phyloP scores from a whole-genome alignment of 2,113 vertebrate species.

The Microcebus tavaratra region DNA sequence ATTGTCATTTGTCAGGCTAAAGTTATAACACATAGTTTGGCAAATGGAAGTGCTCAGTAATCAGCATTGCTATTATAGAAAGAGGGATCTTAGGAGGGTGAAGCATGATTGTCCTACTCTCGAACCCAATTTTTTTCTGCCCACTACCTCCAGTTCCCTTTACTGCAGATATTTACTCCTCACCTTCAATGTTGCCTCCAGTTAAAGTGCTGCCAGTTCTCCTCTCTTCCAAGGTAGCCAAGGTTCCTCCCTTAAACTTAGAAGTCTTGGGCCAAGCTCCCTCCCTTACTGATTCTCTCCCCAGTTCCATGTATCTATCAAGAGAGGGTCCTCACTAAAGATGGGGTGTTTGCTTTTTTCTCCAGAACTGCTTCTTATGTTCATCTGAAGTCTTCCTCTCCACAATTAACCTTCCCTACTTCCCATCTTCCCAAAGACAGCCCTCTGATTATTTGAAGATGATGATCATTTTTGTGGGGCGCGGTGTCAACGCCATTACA shows the following conservation, averaged over 20 bases:
- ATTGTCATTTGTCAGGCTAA: conserved; percentile 11
- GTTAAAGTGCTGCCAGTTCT: not conserved
- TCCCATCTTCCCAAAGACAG: not conserved
- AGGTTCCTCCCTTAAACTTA: not conserved
- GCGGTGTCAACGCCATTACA: too few relatives aligned
- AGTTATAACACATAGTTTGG: not conserved
- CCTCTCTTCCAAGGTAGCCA: not conserved
- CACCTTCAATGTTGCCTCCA: not conserved
- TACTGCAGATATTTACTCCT: not conserved
- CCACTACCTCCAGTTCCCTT: not conserved
- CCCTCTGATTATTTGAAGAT: not conserved
- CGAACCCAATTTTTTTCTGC: not conserved
- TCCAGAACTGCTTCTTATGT: not conserved
- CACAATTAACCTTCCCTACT: not conserved
- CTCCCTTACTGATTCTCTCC: not conserved
- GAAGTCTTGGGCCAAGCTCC: not conserved
- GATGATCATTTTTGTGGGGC: not conserved
- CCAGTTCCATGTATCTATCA: not conserved
- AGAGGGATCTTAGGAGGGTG: not conserved
- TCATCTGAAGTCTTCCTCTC: not conserved
- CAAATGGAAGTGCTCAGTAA: not conserved
- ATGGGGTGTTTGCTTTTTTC: not conserved
- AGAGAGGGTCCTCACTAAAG: not conserved
- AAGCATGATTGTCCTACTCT: not conserved
- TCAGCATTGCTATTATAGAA: not conserved